phyloP scores from a whole-genome alignment of 2,797 vertebrate species.

The Eupleurogrammus muticus region DNA sequence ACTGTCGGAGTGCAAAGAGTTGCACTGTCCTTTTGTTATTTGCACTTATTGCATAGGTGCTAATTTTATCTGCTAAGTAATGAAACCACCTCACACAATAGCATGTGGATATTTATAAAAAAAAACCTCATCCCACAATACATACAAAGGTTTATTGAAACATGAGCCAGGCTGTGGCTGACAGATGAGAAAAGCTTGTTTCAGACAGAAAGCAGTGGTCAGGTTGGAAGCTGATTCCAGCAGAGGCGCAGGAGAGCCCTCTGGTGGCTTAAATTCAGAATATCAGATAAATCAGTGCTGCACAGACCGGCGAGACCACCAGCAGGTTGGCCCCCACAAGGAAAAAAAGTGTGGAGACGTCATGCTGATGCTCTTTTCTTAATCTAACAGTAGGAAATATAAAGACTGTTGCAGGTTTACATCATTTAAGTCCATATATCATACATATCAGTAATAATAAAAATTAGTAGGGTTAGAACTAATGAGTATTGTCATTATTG shows the following conservation, averaged over 20 bases:
- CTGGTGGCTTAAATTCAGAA: conserved; percentile 56
- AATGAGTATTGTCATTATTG: background rate
- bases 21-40: background rate
- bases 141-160: conserved; percentile 4
- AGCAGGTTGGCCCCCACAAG: background rate
- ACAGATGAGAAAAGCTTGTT: background rate
- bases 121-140: conserved; percentile 14
- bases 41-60: background rate
- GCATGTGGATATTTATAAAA: background rate
- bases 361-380: too few species aligned
- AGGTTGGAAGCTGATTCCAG: conserved; percentile 11
- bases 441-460: background rate
- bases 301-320: background rate
- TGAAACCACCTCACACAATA: background rate
- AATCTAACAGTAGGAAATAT: background rate
- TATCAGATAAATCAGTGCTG: background rate
- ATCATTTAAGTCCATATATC: too few species aligned
- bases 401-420: background rate
- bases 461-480: background rate
- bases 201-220: background rate
- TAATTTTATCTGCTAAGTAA: background rate
- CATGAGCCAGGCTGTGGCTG: background rate
- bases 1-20: background rate
- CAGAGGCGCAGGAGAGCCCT: conserved; percentile 48
- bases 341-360: background rate